Conservation (phyloP, 2,797 vertebrate species). For the Chloroceryle inda region DNA sequence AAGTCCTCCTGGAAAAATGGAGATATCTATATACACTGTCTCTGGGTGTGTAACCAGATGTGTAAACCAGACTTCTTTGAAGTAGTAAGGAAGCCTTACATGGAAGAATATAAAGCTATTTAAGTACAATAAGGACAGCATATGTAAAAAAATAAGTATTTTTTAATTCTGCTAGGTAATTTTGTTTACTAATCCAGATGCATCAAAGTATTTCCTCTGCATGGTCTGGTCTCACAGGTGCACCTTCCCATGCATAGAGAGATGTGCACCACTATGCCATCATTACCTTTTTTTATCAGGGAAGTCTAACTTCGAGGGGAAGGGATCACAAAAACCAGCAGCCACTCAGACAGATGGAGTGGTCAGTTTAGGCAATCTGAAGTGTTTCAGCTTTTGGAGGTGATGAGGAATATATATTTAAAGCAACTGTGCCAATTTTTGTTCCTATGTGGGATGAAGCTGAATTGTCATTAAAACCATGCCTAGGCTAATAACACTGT, state of each 20-base stretch:
- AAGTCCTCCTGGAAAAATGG: not conserved
- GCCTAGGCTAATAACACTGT: not conserved
- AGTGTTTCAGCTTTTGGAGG: not conserved
- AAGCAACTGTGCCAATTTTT: not conserved
- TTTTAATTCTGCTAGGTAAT: not conserved
- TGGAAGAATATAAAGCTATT: not conserved
- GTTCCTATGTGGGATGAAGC: not conserved
- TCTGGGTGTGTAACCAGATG: not conserved
- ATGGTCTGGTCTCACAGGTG: not conserved
- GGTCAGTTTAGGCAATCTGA: not conserved
- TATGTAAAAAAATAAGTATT: not conserved
- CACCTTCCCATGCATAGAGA: not conserved
- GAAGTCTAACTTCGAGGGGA: not conserved
- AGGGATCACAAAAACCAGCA: not conserved
- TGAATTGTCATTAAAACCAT: not conserved
- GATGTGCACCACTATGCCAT: not conserved
- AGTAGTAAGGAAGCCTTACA: not conserved
- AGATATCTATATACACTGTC: not conserved
- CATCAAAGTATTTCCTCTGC: not conserved
- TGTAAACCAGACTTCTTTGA: not conserved
- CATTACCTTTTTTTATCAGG: not conserved
- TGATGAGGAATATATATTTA: not conserved
- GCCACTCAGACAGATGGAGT: fast-evolving
- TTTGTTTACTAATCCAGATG: not conserved
- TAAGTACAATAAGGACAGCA: not conserved